Conservation (phyloP, 1,140 invertebrate genomes). For the Coptotermes formosanus region DNA sequence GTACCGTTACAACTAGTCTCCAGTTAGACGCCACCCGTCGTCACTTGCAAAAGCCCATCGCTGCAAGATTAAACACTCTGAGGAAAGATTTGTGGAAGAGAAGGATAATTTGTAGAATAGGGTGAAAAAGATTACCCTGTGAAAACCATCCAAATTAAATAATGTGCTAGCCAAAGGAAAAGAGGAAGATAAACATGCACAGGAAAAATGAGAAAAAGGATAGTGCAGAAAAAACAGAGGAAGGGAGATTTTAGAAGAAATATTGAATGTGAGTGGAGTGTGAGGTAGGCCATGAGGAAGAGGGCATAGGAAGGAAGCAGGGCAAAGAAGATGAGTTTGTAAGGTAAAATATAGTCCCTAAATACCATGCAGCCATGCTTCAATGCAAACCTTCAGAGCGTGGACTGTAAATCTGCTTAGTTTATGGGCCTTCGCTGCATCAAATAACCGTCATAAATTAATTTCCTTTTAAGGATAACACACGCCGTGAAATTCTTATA, state of each 20-base stretch:
- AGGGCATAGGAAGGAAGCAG: not conserved
- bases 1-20: not conserved
- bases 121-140: not conserved
- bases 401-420: not conserved
- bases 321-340: not conserved
- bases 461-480: not conserved
- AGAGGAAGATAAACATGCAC: not conserved
- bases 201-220: not conserved
- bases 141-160: slow-evolving; percentile 9
- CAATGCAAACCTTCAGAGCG: not conserved
- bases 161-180: not conserved
- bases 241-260: not conserved
- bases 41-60: not conserved
- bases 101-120: not conserved
- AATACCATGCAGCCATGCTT: not conserved
- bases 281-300: not conserved
- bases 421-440: not conserved
- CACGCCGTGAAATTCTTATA: not conserved
- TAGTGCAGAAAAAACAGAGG: not conserved
- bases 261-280: not conserved
- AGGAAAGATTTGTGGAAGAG: not conserved
- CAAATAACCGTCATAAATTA: not conserved
- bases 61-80: not conserved
- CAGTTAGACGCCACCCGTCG: not conserved
- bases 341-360: not conserved